phyloP scores from a whole-genome alignment of 2,797 vertebrate species.

The Malurus leucopterus region DNA sequence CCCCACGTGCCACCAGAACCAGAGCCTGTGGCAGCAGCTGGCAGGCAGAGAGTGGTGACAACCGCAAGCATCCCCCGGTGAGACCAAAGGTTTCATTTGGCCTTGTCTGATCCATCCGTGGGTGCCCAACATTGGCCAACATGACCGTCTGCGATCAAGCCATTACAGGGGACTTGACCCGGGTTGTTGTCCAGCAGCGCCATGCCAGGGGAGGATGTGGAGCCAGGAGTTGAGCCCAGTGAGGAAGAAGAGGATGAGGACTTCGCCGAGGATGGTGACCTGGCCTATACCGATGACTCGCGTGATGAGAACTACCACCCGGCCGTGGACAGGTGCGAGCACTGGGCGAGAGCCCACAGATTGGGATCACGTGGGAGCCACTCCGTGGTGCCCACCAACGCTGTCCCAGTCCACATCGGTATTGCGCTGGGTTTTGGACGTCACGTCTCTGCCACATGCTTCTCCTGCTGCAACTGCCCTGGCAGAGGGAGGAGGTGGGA shows the following conservation, averaged over 20 bases:
- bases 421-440: neutral
- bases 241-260: neutral
- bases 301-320: constrained; percentile 25
- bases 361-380: accelerated
- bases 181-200: neutral
- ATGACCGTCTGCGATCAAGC: accelerated
- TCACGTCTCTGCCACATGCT: neutral
- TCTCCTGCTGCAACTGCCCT: neutral
- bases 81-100: neutral
- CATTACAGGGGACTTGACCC: accelerated
- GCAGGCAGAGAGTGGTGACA: neutral
- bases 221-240: neutral
- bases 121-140: accelerated
- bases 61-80: accelerated
- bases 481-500: neutral
- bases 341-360: neutral
- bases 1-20: accelerated
- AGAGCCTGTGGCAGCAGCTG: accelerated
- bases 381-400: accelerated
- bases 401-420: accelerated
- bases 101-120: neutral
- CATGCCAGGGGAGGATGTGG: accelerated
- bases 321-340: neutral
- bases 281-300: neutral
- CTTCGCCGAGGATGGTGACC: neutral